These are phyloP conservation scores for Seriola quinqueradiata DNA, from an alignment of 2,113 vertebrate genomes.

Conservation along the genomic window DNA sequence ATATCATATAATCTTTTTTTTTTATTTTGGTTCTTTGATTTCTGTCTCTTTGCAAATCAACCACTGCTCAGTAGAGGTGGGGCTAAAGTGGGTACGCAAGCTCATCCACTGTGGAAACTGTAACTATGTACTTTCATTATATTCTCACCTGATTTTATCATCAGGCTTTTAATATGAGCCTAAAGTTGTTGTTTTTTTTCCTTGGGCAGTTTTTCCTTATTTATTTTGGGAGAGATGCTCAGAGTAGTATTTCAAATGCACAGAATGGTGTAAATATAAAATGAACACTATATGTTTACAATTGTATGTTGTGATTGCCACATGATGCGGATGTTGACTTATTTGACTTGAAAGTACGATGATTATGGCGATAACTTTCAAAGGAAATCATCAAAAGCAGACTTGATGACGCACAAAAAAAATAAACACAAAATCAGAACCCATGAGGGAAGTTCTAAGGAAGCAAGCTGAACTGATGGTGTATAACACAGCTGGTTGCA, in stretches of 20 bases:
- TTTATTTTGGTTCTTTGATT: neutral
- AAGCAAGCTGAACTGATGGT: neutral
- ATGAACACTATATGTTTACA: slow-evolving; percentile 34
- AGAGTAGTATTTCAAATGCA: slow-evolving; percentile 23
- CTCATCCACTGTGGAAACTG: neutral
- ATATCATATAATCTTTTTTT: neutral
- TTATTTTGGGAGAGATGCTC: neutral
- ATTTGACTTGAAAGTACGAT: neutral
- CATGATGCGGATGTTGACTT: slow-evolving; percentile 8
- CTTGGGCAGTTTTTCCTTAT: neutral
- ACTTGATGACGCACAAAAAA: neutral
- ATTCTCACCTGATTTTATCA: slow-evolving; percentile 1
- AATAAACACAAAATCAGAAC: neutral
- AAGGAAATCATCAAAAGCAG: neutral
- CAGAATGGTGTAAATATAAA: slow-evolving; percentile 40
- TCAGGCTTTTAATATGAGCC: slow-evolving; percentile 9
- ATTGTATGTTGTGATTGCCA: slow-evolving; percentile 33
- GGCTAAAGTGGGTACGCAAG: neutral
- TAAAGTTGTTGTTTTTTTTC: neutral
- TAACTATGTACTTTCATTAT: neutral
- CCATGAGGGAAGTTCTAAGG: neutral
- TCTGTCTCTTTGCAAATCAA: neutral
- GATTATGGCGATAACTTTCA: neutral
- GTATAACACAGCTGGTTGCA: neutral
- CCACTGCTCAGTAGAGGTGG: neutral